Evolutionary conservation across 2,113 vertebrate species (phyloP).

Genomic region (Bufo bufo): DNA sequence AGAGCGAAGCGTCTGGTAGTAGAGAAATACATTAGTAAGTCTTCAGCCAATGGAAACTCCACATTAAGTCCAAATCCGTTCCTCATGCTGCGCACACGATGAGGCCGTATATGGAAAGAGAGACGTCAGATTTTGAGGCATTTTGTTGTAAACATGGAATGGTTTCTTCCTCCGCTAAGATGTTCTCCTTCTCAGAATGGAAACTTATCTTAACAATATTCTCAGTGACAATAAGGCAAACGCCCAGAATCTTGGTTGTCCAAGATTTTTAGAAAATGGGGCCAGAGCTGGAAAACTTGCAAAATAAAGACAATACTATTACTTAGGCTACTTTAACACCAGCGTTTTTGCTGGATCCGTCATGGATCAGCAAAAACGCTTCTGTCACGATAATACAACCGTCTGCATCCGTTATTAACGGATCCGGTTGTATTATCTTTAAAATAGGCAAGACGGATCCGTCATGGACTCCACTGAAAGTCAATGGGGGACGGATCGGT

Average conservation of each 20-base stretch:
- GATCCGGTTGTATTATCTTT: no score
- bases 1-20: neutral
- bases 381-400: no score
- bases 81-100: constrained; percentile 5
- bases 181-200: neutral
- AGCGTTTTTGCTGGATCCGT: no score
- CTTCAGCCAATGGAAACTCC: constrained; percentile 6
- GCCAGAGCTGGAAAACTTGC: no score
- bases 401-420: no score
- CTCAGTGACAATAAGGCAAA: neutral
- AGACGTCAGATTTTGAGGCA: neutral
- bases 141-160: neutral
- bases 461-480: no score
- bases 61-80: neutral
- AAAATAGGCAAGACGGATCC: no score
- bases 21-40: neutral
- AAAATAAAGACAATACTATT: no score
- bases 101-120: neutral
- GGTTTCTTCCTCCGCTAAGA: neutral
- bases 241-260: neutral
- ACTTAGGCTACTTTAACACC: no score
- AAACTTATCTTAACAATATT: neutral
- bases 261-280: no score
- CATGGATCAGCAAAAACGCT: no score
- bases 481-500: no score